These are phyloP conservation scores for Eurystomus gularis DNA, from an alignment of 2,113 vertebrate species.

Conservation along the genomic window DNA sequence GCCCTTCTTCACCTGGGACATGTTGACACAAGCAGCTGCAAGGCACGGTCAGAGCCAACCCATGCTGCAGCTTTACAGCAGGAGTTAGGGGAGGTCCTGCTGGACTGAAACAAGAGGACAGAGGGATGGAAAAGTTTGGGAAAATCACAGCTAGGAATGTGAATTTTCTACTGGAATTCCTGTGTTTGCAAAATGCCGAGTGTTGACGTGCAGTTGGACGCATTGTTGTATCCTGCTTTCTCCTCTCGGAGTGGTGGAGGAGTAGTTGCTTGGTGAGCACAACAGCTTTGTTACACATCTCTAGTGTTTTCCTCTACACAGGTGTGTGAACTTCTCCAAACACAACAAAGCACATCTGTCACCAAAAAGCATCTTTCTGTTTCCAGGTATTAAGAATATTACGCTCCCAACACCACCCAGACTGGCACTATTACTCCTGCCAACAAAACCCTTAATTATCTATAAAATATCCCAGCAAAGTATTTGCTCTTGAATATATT, in stretches of 20 bases:
- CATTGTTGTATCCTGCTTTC: fast-evolving
- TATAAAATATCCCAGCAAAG: not conserved
- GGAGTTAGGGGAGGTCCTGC: fast-evolving
- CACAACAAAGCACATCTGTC: not conserved
- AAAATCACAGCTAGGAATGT: too few species aligned
- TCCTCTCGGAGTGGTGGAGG: not conserved
- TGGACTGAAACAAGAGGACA: not conserved
- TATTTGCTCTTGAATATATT: not conserved
- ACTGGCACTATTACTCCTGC: not conserved
- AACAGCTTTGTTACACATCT: not conserved
- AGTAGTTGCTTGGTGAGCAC: not conserved
- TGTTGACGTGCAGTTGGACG: fast-evolving
- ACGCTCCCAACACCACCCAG: not conserved
- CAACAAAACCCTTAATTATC: not conserved
- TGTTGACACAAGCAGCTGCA: not conserved
- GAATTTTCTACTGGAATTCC: too few species aligned
- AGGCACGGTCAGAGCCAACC: fast-evolving
- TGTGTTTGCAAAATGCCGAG: fast-evolving
- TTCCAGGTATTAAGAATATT: not conserved
- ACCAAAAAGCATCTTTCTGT: not conserved
- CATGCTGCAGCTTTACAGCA: not conserved
- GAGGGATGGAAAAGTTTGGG: not conserved
- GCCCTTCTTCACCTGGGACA: not conserved
- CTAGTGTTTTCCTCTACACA: fast-evolving
- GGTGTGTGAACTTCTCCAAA: not conserved